Evolutionary conservation across 2,888 invertebrate species (phyloP), one percentile per base, ranked within the genome.

Genomic region (Byasa hedistus): DNA sequence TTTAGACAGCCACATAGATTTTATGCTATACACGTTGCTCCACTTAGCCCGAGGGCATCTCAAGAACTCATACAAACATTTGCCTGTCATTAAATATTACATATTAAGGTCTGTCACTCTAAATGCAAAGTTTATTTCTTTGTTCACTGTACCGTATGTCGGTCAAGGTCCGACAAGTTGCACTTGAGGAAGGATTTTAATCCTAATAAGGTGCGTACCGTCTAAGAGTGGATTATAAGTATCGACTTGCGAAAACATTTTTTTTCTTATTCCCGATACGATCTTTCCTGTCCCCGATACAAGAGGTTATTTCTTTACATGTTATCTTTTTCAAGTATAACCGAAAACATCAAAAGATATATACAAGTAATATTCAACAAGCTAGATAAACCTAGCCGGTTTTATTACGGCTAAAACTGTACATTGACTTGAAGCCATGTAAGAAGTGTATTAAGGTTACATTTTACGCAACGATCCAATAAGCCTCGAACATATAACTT

Each of bases 41-140:
- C 0, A 32, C 32, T 7, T 0, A 8, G 32, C 1, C 32, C 32
- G 32, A 32, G 32, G 32, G 32, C 8, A 32, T 32, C 10, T 10
- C 32, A 32, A 32, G 8, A 32, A 32, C 10, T 32, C 10, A 32
- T 10, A 32, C 32, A 32, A 32, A 10, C 32, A 32, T 32, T 10
- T 32, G 32, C 10, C 48, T 48, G 10, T 5, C 17, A 48, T 48
- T 24, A 61, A 19, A 27, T 36, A 23, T 61, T 54, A 39, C 54
- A 61, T 39, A 24, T 57, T 57, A 63, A 57, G 62, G 56, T 63
- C 56, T 57, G 48, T 22, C 23, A 57, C 62, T 63, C 56, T 48
- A 57, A 63, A 63, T 63, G 56, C 48, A 57, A 63, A 27, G 48
- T 63, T 57, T 63, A 63, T 57, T 57, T 57, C 48, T 48, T 63